Percentiles rank a stretch among this genome's conserved stretches.
These are phyloP conservation scores for Zygothrica quintamaculata DNA, from an alignment of 2,888 invertebrate genomes.

Conservation along the genomic window DNA sequence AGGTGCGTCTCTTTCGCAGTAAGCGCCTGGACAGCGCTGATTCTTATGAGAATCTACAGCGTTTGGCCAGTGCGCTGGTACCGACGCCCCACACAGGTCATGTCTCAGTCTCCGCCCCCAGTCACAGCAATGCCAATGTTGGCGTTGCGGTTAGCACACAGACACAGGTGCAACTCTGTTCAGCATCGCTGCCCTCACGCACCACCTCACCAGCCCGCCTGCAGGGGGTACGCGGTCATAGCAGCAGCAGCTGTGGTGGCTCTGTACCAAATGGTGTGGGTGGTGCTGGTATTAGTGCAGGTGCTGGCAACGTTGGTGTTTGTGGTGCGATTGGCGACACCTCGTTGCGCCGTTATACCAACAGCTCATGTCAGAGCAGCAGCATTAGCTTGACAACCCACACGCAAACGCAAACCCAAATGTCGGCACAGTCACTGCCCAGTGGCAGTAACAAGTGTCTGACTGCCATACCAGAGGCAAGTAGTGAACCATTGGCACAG, in stretches of 20 bases:
- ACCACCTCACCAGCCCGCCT: constrained; percentile 72
- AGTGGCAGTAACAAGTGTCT: constrained; percentile 80
- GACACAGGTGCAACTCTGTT: constrained; percentile 54
- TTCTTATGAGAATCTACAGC: constrained; percentile 84
- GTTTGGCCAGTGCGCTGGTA: constrained; percentile 81
- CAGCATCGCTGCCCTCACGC: constrained; percentile 71
- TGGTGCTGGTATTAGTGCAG: constrained; percentile 32
- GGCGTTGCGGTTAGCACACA: constrained; percentile 53
- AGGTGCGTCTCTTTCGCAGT: constrained; percentile 83
- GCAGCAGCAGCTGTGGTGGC: constrained; percentile 44
- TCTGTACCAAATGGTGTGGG: constrained; percentile 57
- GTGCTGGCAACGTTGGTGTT: no score
- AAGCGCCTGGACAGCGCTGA: constrained; percentile 77
- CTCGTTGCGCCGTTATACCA: constrained; percentile 64
- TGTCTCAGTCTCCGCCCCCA: constrained; percentile 45
- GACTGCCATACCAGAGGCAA: constrained; percentile 83
- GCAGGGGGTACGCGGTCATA: constrained; percentile 26
- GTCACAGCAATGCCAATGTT: constrained; percentile 18
- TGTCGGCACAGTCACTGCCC: constrained; percentile 67
- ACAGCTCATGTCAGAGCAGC: constrained; percentile 79
- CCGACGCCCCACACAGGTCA: constrained; percentile 41
- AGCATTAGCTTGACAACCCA: constrained; percentile 80
- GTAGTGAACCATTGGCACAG: constrained; percentile 48
- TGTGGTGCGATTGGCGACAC: constrained; percentile 39
- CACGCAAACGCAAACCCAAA: constrained; percentile 42